phyloP scores from a whole-genome alignment of 1,140 invertebrate species.

The Drosophila ananassae region DNA sequence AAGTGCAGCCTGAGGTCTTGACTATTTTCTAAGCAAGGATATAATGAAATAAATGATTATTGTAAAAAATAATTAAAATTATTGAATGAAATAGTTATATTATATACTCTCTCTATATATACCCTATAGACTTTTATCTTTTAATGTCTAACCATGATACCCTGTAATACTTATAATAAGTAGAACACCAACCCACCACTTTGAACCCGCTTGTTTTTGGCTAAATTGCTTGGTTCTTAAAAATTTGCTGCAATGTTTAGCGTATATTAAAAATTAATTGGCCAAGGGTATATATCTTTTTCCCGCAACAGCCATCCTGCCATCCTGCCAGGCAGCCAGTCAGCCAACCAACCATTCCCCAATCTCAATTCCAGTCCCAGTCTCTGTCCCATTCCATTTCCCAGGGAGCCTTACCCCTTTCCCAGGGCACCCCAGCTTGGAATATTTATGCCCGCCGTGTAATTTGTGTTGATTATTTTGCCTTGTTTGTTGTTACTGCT shows the following conservation, averaged over 20 bases:
- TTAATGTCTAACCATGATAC: background rate
- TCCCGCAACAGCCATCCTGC: background rate
- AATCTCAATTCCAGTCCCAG: background rate
- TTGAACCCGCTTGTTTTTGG: background rate
- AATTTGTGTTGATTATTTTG: conserved; percentile 78
- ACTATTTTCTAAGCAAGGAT: conserved; percentile 5
- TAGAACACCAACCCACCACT: conserved; percentile 36
- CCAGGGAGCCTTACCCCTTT: conserved; percentile 13
- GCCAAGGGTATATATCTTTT: conserved; percentile 28
- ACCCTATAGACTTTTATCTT: no score
- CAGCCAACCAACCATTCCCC: conserved; percentile 12
- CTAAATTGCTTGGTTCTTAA: conserved; percentile 29
- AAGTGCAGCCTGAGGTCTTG: conserved; percentile 24
- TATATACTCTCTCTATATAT: no score
- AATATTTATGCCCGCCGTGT: conserved; percentile 61
- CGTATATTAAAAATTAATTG: conserved; percentile 78
- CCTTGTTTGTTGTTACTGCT: conserved; percentile 50
- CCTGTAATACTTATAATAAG: conserved; percentile 8
- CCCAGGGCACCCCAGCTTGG: conserved; percentile 19
- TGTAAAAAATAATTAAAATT: no score
- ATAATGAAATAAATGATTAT: no score
- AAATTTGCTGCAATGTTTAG: conserved; percentile 71
- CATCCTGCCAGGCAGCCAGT: no score
- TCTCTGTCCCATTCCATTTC: background rate
- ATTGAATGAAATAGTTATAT: background rate